Evolutionary conservation across 2,888 invertebrate genomes (phyloP).

Genomic region (Elgonia sp.): DNA sequence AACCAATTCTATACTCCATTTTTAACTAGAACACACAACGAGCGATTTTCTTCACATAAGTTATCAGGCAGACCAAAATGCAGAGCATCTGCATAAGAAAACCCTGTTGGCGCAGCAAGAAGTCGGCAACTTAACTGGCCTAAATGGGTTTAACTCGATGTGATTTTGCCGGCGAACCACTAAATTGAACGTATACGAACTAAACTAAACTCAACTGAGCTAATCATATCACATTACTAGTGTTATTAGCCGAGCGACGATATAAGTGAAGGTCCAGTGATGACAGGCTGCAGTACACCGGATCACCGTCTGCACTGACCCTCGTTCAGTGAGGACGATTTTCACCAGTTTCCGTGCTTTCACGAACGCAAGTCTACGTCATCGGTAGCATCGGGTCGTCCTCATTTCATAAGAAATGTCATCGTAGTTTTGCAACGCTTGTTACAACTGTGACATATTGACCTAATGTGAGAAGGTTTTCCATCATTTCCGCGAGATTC

Average conservation of each 20-base stretch:
- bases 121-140: conserved; percentile 86
- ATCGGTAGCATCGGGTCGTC: not conserved
- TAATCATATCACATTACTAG: conserved; percentile 87
- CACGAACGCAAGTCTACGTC: conserved; percentile 20
- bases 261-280: conserved; percentile 86
- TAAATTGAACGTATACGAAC: conserved; percentile 87
- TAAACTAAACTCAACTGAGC: conserved; percentile 87
- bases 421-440: conserved; percentile 10
- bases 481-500: conserved; percentile 32
- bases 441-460: too few species aligned
- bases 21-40: too few species aligned
- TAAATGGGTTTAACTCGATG: conserved; percentile 86
- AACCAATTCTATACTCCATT: too few species aligned
- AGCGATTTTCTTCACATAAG: conserved; percentile 4
- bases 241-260: conserved; percentile 86
- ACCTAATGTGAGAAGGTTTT: too few species aligned
- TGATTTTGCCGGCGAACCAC: conserved; percentile 86
- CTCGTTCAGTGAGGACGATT: conserved; percentile 78
- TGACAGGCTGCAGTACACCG: conserved; percentile 85
- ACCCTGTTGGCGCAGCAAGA: conserved; percentile 70
- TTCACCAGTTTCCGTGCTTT: conserved; percentile 43
- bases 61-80: not conserved
- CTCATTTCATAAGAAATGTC: not conserved
- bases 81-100: conserved; percentile 54
- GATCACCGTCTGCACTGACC: conserved; percentile 86